These are phyloP conservation scores for Temnopleurus reevesii DNA, from an alignment of 53 echinoderm and acorn worm genomes.

Conservation along the genomic window DNA sequence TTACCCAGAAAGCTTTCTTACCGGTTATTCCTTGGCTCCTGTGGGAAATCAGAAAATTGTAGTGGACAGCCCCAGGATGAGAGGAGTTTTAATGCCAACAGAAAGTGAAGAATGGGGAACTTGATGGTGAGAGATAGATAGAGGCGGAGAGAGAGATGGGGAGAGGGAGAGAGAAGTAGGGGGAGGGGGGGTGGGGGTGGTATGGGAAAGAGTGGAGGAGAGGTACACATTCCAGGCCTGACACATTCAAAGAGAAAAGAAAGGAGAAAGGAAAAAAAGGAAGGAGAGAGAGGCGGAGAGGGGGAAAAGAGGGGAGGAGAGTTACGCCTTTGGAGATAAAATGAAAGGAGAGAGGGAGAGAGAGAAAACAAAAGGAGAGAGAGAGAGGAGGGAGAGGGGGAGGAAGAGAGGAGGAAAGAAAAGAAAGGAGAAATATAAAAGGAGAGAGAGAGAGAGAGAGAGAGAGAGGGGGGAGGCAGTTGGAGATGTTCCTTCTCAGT, in stretches of 20 bases:
- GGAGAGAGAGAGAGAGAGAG: background rate
- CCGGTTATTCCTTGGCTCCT: background rate
- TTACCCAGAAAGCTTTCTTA: conserved; percentile 31
- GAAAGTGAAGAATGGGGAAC: background rate
- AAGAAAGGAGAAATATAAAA: background rate
- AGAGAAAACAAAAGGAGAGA: background rate
- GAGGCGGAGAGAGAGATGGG: background rate
- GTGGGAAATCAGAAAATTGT: conserved; percentile 34
- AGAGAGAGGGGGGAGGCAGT: background rate
- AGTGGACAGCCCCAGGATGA: background rate
- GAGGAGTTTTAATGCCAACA: background rate
- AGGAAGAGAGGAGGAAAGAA: background rate
- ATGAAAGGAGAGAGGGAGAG: background rate
- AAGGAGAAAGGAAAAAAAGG: background rate
- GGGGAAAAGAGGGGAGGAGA: background rate
- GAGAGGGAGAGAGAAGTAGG: background rate
- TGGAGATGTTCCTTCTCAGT: too few relatives aligned
- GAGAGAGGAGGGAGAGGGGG: background rate
- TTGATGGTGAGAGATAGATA: background rate
- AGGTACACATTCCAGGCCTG: background rate
- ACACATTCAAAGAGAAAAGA: background rate
- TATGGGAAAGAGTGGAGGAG: background rate
- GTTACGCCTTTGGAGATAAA: background rate
- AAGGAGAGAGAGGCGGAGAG: background rate
- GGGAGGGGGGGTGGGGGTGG: background rate